phyloP scores from a whole-genome alignment of 2,113 vertebrate species.

The Silurus glanis region DNA sequence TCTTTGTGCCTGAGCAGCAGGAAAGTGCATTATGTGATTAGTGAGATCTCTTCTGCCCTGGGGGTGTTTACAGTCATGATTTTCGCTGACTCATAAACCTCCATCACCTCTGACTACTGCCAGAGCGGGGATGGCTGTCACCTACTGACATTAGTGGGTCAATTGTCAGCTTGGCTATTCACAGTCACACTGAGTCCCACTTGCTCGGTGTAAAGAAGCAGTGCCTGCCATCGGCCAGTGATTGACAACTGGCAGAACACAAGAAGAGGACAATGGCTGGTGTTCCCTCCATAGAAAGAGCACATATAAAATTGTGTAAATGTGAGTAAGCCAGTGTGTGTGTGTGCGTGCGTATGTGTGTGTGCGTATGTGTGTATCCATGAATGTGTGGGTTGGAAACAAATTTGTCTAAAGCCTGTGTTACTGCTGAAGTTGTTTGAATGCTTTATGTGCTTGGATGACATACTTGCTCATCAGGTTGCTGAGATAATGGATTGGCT shows the following conservation, averaged over 20 bases:
- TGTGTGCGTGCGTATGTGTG: slow-evolving; percentile 54
- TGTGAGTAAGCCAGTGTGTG: slow-evolving; percentile 40
- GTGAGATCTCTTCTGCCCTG: slow-evolving; percentile 29
- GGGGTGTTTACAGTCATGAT: slow-evolving; percentile 55
- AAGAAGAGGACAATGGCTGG: slow-evolving; percentile 32
- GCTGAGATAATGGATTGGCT: slow-evolving; percentile 37
- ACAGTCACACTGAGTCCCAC: slow-evolving; percentile 46
- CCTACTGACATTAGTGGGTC: slow-evolving; percentile 70
- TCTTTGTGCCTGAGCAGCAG: neutral
- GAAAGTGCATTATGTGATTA: slow-evolving; percentile 42
- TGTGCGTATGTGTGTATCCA: neutral
- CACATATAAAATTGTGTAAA: slow-evolving; percentile 48
- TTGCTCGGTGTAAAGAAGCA: slow-evolving; percentile 42
- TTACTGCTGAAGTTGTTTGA: slow-evolving; percentile 20
- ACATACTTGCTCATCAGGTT: slow-evolving; percentile 33
- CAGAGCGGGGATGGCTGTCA: slow-evolving; percentile 52
- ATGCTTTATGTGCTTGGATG: slow-evolving; percentile 33
- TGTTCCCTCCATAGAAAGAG: slow-evolving; percentile 35
- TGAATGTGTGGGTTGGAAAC: slow-evolving; percentile 36
- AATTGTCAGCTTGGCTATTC: slow-evolving; percentile 60
- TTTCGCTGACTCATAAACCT: slow-evolving; percentile 63
- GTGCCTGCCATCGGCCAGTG: slow-evolving; percentile 36
- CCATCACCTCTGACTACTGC: slow-evolving; percentile 65
- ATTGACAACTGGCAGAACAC: slow-evolving; percentile 43
- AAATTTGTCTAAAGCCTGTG: slow-evolving; percentile 9